A percentile compares a stretch with the other conserved stretches of the same genome.
phyloP scores from a whole-genome alignment of 2,888 invertebrate species.

The Noctua janthe region DNA sequence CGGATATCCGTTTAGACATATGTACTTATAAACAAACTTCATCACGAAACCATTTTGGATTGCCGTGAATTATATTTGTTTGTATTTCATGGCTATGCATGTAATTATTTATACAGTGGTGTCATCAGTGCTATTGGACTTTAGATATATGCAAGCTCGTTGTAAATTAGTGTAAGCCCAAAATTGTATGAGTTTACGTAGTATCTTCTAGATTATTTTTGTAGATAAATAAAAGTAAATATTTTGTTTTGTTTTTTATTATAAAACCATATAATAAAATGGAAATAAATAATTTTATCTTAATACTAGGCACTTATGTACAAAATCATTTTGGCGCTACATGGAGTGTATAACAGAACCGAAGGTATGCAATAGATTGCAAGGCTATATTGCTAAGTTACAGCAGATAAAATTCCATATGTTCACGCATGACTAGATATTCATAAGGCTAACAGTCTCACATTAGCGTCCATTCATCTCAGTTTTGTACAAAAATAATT shows the following conservation, averaged over 20 bases:
- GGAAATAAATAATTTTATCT: constrained; percentile 86
- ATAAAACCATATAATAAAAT: constrained; percentile 86
- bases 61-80: neutral
- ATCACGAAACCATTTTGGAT: neutral
- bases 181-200: neutral
- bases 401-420: constrained; percentile 73
- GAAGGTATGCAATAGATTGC: constrained; percentile 63
- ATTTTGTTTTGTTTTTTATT: constrained; percentile 81
- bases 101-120: neutral
- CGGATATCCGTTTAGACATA: neutral
- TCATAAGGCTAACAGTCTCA: constrained; percentile 80
- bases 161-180: neutral
- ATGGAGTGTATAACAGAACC: constrained; percentile 77
- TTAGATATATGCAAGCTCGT: neutral
- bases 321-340: constrained; percentile 85
- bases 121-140: neutral
- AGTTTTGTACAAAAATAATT: constrained; percentile 84
- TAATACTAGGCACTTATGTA: constrained; percentile 86
- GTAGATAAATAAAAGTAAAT: constrained; percentile 44
- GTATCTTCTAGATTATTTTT: too few species aligned
- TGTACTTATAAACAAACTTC: neutral
- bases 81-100: neutral
- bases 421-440: constrained; percentile 79
- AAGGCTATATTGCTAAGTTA: constrained; percentile 54
- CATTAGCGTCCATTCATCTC: constrained; percentile 83